Evolutionary conservation across 92 coral and sea anemone genomes (phyloP), one percentile per base, ranked within the genome.

Genomic region (Zoanthus sociatus): DNA sequence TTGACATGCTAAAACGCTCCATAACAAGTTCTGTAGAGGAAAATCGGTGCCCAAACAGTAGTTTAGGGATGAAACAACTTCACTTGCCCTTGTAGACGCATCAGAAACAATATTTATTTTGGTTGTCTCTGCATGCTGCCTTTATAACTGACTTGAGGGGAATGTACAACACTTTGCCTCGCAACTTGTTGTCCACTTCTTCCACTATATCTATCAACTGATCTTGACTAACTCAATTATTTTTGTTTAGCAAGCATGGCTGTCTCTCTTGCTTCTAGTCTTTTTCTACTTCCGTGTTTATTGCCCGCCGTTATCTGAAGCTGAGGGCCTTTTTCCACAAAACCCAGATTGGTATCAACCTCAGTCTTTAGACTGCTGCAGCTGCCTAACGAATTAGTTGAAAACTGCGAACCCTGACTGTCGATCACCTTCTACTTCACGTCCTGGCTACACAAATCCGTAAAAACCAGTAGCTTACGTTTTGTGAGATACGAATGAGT

Each of bases 311-410:
- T 86, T 30, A 71, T 87, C 2, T 84, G 83, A 64, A 83, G 77
- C 26, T 84, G 73, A 68, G 84, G 94, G 17, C 84, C 88, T 50
- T 86, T 84, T 92, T 89, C 92, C 95, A 90, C 45, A 82, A 81
- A 13, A 92, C 83, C 73, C 87, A 84, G 0, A 91, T 90, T 92
- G 91, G 79, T 92, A 90, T 89, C 93, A 87, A 3, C 93, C 93
- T 70, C 26, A 26, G 26, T 63, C 70, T 16, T 79, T 73, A 14
- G 21, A 42, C 45, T 83, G 53, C 33, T 51, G 32, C 3, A 92
- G 86, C 20, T 92, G 95, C 56, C 90, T 91, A 44, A 83, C 84
- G 30, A 92, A 90, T 60, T 87, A 91, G 82, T 87, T 85, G 78
- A 76, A 89, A 44, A 92, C 92, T 21, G 53, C 88, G 78, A 76